These are phyloP conservation scores for Platichthys flesus DNA, from an alignment of 2,113 vertebrate genomes.

Conservation along the genomic window DNA sequence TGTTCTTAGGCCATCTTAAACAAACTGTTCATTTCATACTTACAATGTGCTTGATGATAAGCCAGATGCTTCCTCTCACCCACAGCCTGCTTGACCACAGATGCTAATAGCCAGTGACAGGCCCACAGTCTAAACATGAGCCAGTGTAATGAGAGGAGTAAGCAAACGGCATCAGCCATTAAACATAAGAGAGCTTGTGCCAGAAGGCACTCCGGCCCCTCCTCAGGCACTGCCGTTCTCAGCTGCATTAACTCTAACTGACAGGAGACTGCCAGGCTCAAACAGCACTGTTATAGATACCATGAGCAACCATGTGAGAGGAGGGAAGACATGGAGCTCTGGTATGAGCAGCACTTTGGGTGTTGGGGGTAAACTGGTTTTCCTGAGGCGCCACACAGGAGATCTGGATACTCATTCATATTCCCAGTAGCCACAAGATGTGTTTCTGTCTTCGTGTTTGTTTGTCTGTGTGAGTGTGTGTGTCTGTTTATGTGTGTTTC, in stretches of 20 bases:
- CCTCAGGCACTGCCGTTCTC: constrained; percentile 46
- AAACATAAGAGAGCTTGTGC: constrained; percentile 67
- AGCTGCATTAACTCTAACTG: constrained; percentile 66
- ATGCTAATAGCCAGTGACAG: constrained; percentile 73
- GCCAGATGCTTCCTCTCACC: constrained; percentile 67
- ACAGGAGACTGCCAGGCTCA: constrained; percentile 60
- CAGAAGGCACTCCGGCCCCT: constrained; percentile 65
- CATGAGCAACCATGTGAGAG: constrained; percentile 32
- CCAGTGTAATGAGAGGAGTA: constrained; percentile 72
- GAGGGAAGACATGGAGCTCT: constrained; percentile 18
- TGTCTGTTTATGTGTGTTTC: not conserved
- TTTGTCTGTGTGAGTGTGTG: not conserved
- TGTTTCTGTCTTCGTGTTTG: constrained; percentile 1
- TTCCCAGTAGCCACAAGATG: not conserved
- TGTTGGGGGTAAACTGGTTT: not conserved
- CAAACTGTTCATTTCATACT: constrained; percentile 50
- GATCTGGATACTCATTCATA: constrained; percentile 11
- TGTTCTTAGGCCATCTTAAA: constrained; percentile 33
- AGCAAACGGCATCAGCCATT: constrained; percentile 74
- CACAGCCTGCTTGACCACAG: constrained; percentile 64
- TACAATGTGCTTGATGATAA: constrained; percentile 57
- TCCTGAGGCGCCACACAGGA: constrained; percentile 11
- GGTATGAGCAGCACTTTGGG: not conserved
- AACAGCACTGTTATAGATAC: constrained; percentile 54
- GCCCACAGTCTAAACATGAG: constrained; percentile 67